A percentile compares a stretch with the other conserved stretches of the same genome.
phyloP scores from a whole-genome alignment of 2,113 vertebrate genomes.

The Ammospiza caudacuta region DNA sequence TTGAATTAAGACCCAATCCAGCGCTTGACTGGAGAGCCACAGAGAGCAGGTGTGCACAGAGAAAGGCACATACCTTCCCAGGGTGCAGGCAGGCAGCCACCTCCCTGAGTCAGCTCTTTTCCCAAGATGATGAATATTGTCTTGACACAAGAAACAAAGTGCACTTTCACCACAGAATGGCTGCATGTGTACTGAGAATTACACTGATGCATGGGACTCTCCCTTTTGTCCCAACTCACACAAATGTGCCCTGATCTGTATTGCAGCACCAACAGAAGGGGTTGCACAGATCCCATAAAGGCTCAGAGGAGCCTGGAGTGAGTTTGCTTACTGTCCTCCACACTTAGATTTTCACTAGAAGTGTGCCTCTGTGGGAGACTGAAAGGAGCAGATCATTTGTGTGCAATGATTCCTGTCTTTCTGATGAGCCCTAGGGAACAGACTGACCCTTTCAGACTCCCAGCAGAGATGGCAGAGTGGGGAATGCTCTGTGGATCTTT shows the following conservation, averaged over 20 bases:
- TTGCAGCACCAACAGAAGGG: background rate
- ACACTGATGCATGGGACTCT: background rate
- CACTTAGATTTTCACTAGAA: background rate
- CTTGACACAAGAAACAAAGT: background rate
- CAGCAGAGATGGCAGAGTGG: background rate
- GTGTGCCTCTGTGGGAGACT: fast-evolving
- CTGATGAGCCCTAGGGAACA: background rate
- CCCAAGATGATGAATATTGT: background rate
- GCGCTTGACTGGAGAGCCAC: background rate
- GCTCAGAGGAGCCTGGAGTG: background rate
- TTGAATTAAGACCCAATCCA: background rate
- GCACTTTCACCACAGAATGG: fast-evolving
- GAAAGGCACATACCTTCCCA: background rate
- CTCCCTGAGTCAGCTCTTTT: background rate
- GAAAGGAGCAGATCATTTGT: background rate
- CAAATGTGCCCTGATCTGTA: fast-evolving
- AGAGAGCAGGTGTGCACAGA: background rate
- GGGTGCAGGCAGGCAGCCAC: background rate
- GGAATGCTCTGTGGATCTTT: background rate
- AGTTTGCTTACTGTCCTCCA: background rate
- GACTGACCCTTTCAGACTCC: background rate
- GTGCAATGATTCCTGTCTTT: fast-evolving
- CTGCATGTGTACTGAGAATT: background rate
- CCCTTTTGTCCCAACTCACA: background rate
- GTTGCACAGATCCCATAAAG: background rate